Conservation (phyloP, 2,888 invertebrate species). For the Auanema freiburgensis region DNA sequence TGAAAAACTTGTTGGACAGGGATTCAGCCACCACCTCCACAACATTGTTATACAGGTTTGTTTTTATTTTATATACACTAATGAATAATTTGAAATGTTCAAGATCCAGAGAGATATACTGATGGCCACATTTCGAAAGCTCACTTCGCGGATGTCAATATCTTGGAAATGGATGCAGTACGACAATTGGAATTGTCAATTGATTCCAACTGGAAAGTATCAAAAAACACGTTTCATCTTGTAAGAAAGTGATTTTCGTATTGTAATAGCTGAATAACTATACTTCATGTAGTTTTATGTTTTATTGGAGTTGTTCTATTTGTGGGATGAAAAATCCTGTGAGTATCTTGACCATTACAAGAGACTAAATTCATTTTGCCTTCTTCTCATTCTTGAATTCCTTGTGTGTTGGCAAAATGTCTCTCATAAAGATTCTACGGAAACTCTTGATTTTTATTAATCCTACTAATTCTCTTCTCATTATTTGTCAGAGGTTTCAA, state of each 20-base stretch:
- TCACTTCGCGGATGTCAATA: slow-evolving; percentile 21
- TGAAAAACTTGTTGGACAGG: slow-evolving; percentile 20
- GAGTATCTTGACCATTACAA: too few relatives aligned
- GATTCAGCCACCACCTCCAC: slow-evolving; percentile 16
- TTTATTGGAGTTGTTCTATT: too few relatives aligned
- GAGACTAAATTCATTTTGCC: too few relatives aligned
- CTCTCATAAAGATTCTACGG: too few relatives aligned
- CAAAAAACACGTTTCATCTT: slow-evolving; percentile 20
- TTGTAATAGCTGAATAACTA: too few relatives aligned
- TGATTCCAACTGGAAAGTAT: slow-evolving; percentile 15
- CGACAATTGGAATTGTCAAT: slow-evolving; percentile 22
- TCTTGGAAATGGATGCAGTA: slow-evolving; percentile 19
- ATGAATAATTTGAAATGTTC: slow-evolving; percentile 26
- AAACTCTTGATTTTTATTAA: too few relatives aligned
- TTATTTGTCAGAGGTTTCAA: too few relatives aligned
- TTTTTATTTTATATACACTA: slow-evolving; percentile 21
- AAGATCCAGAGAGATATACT: slow-evolving; percentile 17
- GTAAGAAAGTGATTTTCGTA: slow-evolving; percentile 16
- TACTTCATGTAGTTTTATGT: too few relatives aligned
- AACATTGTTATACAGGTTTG: slow-evolving; percentile 22
- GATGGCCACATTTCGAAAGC: slow-evolving; percentile 22
- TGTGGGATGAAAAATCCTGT: too few relatives aligned
- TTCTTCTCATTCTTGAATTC: too few relatives aligned
- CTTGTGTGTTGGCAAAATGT: too few relatives aligned
- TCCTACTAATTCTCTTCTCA: too few relatives aligned